phyloP scores from a whole-genome alignment of 2,888 invertebrate species.

The Drosophila histrio region DNA sequence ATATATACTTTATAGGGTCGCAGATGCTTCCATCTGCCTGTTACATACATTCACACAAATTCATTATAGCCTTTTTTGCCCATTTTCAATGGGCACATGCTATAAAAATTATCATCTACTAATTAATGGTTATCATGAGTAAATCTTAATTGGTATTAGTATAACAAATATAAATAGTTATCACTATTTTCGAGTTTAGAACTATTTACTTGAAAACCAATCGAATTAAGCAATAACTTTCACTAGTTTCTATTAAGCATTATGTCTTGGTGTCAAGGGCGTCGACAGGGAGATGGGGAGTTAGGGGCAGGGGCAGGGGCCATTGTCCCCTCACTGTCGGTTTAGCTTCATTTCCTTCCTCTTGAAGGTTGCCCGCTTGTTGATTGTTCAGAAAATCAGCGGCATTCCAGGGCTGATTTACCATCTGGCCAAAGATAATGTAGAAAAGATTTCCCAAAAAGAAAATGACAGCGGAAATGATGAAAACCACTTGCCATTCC shows the following conservation, averaged over 20 bases:
- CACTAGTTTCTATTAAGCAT: background rate
- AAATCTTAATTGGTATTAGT: slow-evolving; percentile 37
- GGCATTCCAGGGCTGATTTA: slow-evolving; percentile 86
- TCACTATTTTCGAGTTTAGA: slow-evolving; percentile 3
- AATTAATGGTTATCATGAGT: slow-evolving; percentile 19
- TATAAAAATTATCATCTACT: background rate
- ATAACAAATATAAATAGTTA: slow-evolving; percentile 25
- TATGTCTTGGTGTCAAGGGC: too few species aligned
- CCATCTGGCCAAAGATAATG: slow-evolving; percentile 85
- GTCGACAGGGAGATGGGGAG: too few species aligned
- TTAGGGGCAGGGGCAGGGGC: too few species aligned
- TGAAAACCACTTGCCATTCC: slow-evolving; percentile 86
- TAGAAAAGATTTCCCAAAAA: slow-evolving; percentile 85
- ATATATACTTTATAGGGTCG: too few species aligned
- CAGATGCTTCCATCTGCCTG: too few species aligned
- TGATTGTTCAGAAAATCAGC: slow-evolving; percentile 59
- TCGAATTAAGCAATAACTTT: background rate
- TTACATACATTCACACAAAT: too few species aligned
- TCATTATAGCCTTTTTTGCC: too few species aligned
- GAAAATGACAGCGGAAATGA: slow-evolving; percentile 85
- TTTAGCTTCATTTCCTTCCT: too few species aligned
- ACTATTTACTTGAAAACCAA: background rate
- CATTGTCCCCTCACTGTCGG: too few species aligned
- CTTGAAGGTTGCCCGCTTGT: slow-evolving; percentile 14
- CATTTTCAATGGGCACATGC: too few species aligned